Conservation (phyloP, 30 jellyfish, hydroid and myxozoan genomes). For the Phacellophora camtschatica region DNA sequence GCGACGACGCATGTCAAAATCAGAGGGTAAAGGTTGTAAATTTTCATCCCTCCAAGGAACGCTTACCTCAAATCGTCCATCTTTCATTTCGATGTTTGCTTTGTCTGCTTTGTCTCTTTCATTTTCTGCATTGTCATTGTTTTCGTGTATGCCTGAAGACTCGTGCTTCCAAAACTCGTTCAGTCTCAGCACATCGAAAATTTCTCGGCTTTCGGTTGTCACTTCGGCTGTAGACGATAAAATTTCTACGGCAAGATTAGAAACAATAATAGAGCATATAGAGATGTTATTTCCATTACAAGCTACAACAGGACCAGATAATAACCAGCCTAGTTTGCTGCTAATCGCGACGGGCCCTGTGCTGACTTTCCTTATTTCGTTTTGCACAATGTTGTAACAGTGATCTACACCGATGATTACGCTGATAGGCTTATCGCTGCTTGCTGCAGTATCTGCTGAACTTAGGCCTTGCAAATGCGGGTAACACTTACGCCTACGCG, state of each 20-base stretch:
- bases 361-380: constrained; percentile 19
- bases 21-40: not conserved
- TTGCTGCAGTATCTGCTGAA: not conserved
- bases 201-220: not conserved
- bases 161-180: constrained; percentile 1
- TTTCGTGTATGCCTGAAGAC: not conserved
- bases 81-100: constrained; percentile 8
- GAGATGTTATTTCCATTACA: not conserved
- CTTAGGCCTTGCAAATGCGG: constrained; percentile 8
- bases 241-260: constrained; percentile 16
- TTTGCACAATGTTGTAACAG: constrained; percentile 8
- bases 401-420: constrained; percentile 20
- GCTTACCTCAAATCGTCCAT: no score
- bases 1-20: constrained; percentile 21
- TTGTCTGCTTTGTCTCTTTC: not conserved
- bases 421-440: not conserved
- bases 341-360: no score
- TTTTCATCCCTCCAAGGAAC: not conserved
- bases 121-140: not conserved
- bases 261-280: not conserved
- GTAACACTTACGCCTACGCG: constrained; percentile 7
- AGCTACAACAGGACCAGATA: constrained; percentile 36
- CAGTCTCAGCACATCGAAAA: not conserved
- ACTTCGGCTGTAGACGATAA: constrained; percentile 22
- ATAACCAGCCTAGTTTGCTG: constrained; percentile 55